Conservation (phyloP, 2,113 vertebrate genomes). For the Actenoides lindsayi region DNA sequence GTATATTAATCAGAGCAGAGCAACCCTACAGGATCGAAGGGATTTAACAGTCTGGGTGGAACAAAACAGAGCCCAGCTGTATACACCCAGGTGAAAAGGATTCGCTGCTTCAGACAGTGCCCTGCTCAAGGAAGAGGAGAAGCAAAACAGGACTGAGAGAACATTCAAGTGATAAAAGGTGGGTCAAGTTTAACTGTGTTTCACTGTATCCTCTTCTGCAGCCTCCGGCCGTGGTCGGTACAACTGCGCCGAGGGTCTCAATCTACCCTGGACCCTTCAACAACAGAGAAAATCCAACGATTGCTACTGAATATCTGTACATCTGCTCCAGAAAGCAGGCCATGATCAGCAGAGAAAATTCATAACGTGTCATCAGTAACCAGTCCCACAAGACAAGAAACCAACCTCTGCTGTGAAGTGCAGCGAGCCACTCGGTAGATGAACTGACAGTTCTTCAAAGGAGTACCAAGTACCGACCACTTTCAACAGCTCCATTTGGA, state of each 20-base stretch:
- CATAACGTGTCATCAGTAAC: not conserved
- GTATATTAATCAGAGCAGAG: not conserved
- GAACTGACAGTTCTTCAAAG: not conserved
- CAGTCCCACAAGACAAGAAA: not conserved
- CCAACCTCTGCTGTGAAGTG: not conserved
- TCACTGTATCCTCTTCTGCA: not conserved
- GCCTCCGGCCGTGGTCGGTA: not conserved
- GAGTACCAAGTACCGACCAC: not conserved
- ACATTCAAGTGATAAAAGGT: not conserved
- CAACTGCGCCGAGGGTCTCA: accelerated
- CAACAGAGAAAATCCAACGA: not conserved
- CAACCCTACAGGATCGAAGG: not conserved
- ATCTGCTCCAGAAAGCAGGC: not conserved
- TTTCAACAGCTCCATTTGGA: not conserved
- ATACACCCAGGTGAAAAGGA: not conserved
- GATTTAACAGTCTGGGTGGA: not conserved
- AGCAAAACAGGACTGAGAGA: not conserved
- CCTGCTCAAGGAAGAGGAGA: not conserved
- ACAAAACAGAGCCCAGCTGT: not conserved
- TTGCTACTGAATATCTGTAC: not conserved
- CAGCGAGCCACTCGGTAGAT: not conserved
- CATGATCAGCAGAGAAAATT: not conserved
- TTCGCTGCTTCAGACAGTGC: not conserved
- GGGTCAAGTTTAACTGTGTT: not conserved
- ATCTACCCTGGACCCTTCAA: not conserved